Conservation (phyloP, 2,797 vertebrate genomes). For the Syngnathus rostellatus region DNA sequence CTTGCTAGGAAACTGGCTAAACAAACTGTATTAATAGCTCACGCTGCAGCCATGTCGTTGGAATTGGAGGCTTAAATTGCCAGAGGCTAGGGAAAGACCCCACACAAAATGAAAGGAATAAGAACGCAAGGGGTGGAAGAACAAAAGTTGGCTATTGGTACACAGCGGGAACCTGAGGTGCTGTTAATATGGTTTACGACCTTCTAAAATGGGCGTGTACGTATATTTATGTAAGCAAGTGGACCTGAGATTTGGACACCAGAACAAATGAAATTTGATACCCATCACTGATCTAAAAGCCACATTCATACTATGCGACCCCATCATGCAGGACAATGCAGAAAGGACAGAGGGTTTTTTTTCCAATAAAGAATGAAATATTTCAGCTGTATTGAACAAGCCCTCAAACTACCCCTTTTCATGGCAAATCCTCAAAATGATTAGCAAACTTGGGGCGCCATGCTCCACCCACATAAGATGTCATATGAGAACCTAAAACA, state of each 20-base stretch:
- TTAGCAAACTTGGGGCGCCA: background rate
- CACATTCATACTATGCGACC: conserved; percentile 39
- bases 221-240: conserved; percentile 57
- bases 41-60: conserved; percentile 64
- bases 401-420: background rate
- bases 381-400: conserved; percentile 12
- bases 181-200: conserved; percentile 15
- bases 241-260: conserved; percentile 63
- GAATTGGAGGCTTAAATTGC: conserved; percentile 72
- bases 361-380: conserved; percentile 49
- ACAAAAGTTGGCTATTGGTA: conserved; percentile 19
- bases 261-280: conserved; percentile 72
- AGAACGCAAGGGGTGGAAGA: conserved; percentile 7
- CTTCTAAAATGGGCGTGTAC: conserved; percentile 28
- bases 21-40: conserved; percentile 83
- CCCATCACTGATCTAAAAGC: conserved; percentile 48
- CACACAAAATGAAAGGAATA: conserved; percentile 45
- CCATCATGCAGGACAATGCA: conserved; percentile 47
- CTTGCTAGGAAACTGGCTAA: conserved; percentile 84
- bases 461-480: background rate
- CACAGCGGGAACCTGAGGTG: conserved; percentile 31
- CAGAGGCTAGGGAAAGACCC: conserved; percentile 71
- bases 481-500: background rate
- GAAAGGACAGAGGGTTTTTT: conserved; percentile 22
- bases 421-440: background rate